Evolutionary conservation across 2,113 vertebrate genomes (phyloP).

Genomic region (Scophthalmus maximus): DNA sequence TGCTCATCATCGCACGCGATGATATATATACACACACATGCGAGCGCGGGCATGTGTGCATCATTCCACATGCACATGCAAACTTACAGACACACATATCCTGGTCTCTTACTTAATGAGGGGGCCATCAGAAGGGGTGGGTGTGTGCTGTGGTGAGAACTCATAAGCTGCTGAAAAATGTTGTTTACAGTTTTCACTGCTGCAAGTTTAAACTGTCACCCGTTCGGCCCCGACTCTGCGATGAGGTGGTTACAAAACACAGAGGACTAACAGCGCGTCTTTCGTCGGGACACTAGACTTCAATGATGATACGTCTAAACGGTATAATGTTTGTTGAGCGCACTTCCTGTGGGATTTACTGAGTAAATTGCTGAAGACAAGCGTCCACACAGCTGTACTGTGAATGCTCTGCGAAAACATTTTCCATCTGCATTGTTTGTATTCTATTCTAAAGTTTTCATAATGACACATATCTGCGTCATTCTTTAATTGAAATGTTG

Average conservation of each 20-base stretch:
- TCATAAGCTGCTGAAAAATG: conserved; percentile 79
- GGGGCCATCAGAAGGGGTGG: conserved; percentile 51
- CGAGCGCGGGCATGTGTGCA: conserved; percentile 2
- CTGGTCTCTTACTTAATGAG: conserved; percentile 62
- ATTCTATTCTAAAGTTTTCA: too few relatives aligned
- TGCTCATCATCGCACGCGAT: conserved; percentile 4
- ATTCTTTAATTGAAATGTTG: conserved; percentile 16
- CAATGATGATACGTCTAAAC: conserved; percentile 37
- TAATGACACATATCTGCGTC: not conserved
- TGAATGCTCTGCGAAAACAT: conserved; percentile 34
- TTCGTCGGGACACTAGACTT: conserved; percentile 31
- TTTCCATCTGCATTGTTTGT: too few relatives aligned
- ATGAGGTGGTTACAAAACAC: conserved; percentile 28
- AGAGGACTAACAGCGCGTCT: conserved; percentile 14
- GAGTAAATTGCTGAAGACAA: conserved; percentile 23
- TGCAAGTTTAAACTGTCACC: conserved; percentile 70
- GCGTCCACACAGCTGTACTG: conserved; percentile 37
- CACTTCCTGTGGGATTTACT: conserved; percentile 54
- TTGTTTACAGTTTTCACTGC: conserved; percentile 78
- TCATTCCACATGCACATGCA: conserved; percentile 14
- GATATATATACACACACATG: not conserved
- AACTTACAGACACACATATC: conserved; percentile 38
- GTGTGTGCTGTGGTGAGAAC: conserved; percentile 53
- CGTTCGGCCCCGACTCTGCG: conserved; percentile 33
- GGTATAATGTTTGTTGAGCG: conserved; percentile 44